Conservation (phyloP, 2,113 vertebrate genomes). For the Arenaria interpres region DNA sequence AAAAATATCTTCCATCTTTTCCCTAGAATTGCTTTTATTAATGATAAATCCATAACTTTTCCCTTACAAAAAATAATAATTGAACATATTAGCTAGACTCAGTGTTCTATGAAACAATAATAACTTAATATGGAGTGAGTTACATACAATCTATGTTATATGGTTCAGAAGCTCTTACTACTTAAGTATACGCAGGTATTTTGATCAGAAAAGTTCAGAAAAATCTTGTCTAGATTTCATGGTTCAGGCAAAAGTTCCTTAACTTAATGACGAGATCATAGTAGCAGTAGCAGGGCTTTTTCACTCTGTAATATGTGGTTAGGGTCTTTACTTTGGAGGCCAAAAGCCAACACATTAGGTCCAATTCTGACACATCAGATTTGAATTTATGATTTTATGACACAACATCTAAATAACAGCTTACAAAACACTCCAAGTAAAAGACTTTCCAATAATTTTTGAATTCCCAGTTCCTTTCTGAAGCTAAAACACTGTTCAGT, state of each 20-base stretch:
- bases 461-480: not conserved
- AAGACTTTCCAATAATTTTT: not conserved
- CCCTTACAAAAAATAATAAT: not conserved
- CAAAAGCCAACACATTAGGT: not conserved
- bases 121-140: not conserved
- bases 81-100: not conserved
- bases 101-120: not conserved
- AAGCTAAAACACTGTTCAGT: not conserved
- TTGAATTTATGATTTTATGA: not conserved
- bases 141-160: not conserved
- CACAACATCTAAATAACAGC: not conserved
- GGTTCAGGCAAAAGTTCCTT: not conserved
- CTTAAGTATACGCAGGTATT: not conserved
- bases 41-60: not conserved
- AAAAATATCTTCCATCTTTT: not conserved
- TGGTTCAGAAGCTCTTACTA: not conserved
- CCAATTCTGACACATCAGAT: not conserved
- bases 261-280: not conserved
- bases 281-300: not conserved
- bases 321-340: not conserved
- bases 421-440: not conserved
- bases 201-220: not conserved
- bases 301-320: not conserved
- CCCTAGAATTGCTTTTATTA: not conserved
- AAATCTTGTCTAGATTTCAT: not conserved